Evolutionary conservation across 2,113 vertebrate species (phyloP), one percentile per base, ranked within the genome.

Genomic region (Entomyzon cyanotis): DNA sequence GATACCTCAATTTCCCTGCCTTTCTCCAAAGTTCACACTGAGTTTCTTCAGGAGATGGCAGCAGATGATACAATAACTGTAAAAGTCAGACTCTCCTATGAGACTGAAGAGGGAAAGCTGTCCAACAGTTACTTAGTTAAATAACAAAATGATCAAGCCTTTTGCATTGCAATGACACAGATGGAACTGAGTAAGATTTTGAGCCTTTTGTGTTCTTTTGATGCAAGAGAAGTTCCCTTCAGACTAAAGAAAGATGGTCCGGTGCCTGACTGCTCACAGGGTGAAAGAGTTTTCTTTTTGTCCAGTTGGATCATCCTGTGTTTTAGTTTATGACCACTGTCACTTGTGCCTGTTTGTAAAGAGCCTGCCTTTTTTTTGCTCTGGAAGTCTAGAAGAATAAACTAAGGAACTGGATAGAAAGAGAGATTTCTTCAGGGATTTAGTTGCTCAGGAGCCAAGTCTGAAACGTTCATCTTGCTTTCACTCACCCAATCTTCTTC

Each of bases 41-140:
- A 44, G 68, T 86, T 95, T 90, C 76, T 96, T 84, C 87, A 94
- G 84, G 91, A 94, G 82, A 77, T 90, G 90, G 75, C 90, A 93
- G 87, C 64, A 96, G 87, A 94, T 79, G 78, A 86, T n/a, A 69
- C 55, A 41, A 13, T 70, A 85, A 93, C 46, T 86, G 59, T 42
- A 24, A 12, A 82, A 93, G 46, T 73, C 74, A 85, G 55, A 9
- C 17, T 85, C 28, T 78, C 27, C 68, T 81, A 2, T 2, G 5
- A 91, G 37, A n/a, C 27, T n/a, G 37, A 55, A 64, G 37, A 90
- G 23, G 30, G 42, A 5, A 30, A 60, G 69, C 49, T 92, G 44
- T 33, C 74, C 63, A 74, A 25, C 4, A 53, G 42, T 60, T 75
- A 15, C 39, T 65, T 73, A 47, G 15, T 83, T 69, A 47, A 75